These are phyloP conservation scores for Hoplodrina blanda DNA, from an alignment of 2,888 invertebrate species.

Conservation along the genomic window DNA sequence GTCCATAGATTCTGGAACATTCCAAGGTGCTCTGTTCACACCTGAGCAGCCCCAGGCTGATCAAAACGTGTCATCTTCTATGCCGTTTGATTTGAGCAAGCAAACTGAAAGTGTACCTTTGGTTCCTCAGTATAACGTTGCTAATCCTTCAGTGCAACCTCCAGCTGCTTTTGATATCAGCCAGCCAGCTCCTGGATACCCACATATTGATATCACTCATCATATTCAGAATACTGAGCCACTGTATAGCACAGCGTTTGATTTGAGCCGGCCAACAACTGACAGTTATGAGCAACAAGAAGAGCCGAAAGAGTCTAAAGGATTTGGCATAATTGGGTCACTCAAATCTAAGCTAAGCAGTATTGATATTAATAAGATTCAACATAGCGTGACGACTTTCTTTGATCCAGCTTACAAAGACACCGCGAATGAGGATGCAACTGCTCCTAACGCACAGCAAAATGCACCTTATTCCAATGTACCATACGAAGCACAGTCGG, in stretches of 20 bases:
- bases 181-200: conserved; percentile 33
- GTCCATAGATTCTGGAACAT: conserved; percentile 69
- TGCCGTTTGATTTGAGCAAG: conserved; percentile 69
- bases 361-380: conserved; percentile 86
- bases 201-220: conserved; percentile 41
- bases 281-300: conserved; percentile 74
- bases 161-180: conserved; percentile 27
- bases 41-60: conserved; percentile 65
- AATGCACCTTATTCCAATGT: conserved; percentile 60
- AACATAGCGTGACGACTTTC: conserved; percentile 86
- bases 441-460: conserved; percentile 47
- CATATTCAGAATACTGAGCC: conserved; percentile 62
- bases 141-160: conserved; percentile 33
- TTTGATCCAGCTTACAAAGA: conserved; percentile 86
- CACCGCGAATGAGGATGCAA: conserved; percentile 66
- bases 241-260: conserved; percentile 79
- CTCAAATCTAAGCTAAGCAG: conserved; percentile 86
- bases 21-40: conserved; percentile 79
- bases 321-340: conserved; percentile 85
- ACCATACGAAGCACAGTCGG: conserved; percentile 54
- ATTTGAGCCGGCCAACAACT: conserved; percentile 79
- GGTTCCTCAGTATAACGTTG: conserved; percentile 60
- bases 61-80: conserved; percentile 40
- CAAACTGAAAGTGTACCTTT: conserved; percentile 48
- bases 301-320: conserved; percentile 77